phyloP scores from a whole-genome alignment of 2,797 vertebrate species.

The Spatula versicolor region DNA sequence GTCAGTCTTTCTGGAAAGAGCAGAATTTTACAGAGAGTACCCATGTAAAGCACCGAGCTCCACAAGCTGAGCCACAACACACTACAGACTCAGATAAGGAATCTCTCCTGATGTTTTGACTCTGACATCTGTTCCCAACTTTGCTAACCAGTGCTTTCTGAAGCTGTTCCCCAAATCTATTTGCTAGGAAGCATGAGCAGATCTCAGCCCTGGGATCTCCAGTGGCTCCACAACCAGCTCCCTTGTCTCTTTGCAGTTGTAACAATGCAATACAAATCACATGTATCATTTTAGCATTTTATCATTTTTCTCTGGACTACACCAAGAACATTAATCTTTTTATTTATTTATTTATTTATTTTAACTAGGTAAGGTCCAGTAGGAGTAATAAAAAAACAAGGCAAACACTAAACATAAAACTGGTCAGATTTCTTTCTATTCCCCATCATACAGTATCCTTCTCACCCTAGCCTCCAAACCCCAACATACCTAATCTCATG shows the following conservation, averaged over 20 bases:
- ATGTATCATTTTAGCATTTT: too few relatives aligned
- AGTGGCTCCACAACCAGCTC: not conserved
- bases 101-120: not conserved
- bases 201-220: not conserved
- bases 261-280: not conserved
- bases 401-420: not conserved
- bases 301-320: not conserved
- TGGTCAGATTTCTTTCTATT: not conserved
- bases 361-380: not conserved
- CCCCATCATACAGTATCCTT: not conserved
- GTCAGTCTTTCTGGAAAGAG: not conserved
- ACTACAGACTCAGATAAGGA: not conserved
- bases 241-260: not conserved
- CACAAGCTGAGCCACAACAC: not conserved
- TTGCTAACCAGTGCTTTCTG: not conserved
- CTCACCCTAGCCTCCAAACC: not conserved
- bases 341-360: not conserved
- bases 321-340: not conserved
- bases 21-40: not conserved
- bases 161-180: not conserved
- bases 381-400: not conserved
- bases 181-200: not conserved
- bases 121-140: not conserved
- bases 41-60: not conserved
- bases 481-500: not conserved